These are phyloP conservation scores for Neoitamus cyanurus DNA, from an alignment of 2,888 invertebrate genomes.

Conservation along the genomic window DNA sequence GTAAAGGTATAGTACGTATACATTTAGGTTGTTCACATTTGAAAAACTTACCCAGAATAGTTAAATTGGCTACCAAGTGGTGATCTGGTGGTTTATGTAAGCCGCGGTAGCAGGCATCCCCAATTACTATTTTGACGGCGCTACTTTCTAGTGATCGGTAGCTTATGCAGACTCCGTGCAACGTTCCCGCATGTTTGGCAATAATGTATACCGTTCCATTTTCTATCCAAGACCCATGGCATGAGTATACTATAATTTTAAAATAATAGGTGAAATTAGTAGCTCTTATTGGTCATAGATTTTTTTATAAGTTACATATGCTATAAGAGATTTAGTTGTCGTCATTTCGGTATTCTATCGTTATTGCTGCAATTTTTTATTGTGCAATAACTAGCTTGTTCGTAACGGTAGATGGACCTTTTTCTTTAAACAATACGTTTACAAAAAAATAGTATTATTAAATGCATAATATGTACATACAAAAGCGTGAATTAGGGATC, in stretches of 20 bases:
- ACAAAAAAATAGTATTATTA: no score
- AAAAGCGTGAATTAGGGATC: no score
- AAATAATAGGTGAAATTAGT: neutral
- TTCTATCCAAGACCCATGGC: conserved; percentile 91
- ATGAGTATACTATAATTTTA: conserved; percentile 78
- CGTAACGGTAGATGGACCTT: no score
- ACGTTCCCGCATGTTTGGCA: conserved; percentile 65
- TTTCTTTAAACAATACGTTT: no score
- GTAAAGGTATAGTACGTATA: no score
- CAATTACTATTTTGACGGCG: conserved; percentile 63
- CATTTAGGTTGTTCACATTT: no score
- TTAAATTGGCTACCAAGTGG: conserved; percentile 65
- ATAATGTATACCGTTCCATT: conserved; percentile 88
- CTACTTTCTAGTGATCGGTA: conserved; percentile 64
- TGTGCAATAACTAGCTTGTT: no score
- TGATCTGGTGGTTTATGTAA: conserved; percentile 64
- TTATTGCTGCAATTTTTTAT: no score
- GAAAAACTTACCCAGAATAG: conserved; percentile 61
- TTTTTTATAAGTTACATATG: neutral
- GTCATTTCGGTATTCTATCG: no score
- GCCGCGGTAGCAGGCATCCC: conserved; percentile 66
- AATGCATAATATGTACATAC: no score
- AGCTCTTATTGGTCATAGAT: neutral
- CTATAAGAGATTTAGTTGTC: no score
- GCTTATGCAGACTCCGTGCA: conserved; percentile 66